These are phyloP conservation scores for Pelecanoides urinatrix DNA, from an alignment of 2,113 vertebrate species.

Conservation along the genomic window DNA sequence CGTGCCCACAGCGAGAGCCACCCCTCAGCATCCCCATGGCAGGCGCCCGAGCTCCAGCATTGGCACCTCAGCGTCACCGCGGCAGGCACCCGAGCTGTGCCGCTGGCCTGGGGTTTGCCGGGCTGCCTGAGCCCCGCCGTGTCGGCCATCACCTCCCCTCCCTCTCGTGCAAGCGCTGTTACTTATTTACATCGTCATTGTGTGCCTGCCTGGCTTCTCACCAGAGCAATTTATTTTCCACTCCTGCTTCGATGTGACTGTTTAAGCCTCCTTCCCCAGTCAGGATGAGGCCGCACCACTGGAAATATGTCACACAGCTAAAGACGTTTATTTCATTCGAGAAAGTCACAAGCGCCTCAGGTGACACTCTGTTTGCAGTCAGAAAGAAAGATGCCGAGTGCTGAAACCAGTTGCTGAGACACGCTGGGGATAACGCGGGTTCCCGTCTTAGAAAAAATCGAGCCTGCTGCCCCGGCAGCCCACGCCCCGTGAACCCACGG, in stretches of 20 bases:
- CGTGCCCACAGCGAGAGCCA: not conserved
- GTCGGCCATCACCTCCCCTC: not conserved
- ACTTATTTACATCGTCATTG: not conserved
- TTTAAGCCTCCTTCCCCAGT: not conserved
- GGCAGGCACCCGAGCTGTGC: not conserved
- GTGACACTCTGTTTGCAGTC: not conserved
- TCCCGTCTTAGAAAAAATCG: accelerated
- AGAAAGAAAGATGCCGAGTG: not conserved
- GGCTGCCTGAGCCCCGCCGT: not conserved
- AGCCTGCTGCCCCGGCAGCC: not conserved
- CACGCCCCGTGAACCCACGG: accelerated
- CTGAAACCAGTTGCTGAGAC: not conserved
- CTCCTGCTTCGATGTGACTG: not conserved
- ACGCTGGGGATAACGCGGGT: accelerated
- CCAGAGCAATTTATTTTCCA: not conserved
- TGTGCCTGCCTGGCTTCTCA: not conserved
- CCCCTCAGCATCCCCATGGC: not conserved
- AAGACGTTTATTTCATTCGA: not conserved
- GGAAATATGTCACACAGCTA: not conserved
- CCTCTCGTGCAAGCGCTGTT: not conserved
- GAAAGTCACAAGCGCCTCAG: not conserved
- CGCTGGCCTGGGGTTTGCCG: accelerated
- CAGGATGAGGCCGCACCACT: not conserved
- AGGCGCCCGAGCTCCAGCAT: not conserved
- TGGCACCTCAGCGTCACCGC: not conserved